Conservation (phyloP, 1,140 invertebrate species). For the Matsumurasca onukii region DNA sequence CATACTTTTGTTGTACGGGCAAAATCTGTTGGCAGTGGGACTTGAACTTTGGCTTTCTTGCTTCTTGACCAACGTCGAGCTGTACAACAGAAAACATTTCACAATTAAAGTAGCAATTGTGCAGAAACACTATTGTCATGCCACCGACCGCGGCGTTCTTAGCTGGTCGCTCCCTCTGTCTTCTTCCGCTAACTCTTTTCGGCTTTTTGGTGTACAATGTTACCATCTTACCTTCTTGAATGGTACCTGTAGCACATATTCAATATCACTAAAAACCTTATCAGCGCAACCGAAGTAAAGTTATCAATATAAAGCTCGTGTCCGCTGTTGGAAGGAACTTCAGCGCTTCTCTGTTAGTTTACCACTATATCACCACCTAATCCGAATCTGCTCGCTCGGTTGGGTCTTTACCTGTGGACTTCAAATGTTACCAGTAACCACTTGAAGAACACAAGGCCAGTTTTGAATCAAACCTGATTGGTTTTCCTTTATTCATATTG, state of each 20-base stretch:
- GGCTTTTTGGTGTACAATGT: slow-evolving; percentile 29
- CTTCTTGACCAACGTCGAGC: background rate
- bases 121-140: slow-evolving; percentile 21
- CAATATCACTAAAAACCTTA: slow-evolving; percentile 7
- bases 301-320: slow-evolving; percentile 39
- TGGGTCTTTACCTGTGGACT: slow-evolving; percentile 27
- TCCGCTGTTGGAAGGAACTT: slow-evolving; percentile 34
- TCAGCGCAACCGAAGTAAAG: slow-evolving; percentile 33
- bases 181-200: slow-evolving; percentile 20
- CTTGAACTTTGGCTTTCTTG: slow-evolving; percentile 12
- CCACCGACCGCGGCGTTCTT: slow-evolving; percentile 16
- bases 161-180: slow-evolving; percentile 20
- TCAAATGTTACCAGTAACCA: slow-evolving; percentile 42
- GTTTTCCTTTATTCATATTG: slow-evolving; percentile 37
- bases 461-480: slow-evolving; percentile 42
- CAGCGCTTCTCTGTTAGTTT: slow-evolving; percentile 31
- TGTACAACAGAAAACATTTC: background rate
- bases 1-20: slow-evolving; percentile 37
- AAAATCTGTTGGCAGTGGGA: slow-evolving; percentile 7
- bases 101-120: slow-evolving; percentile 23
- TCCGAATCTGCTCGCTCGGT: slow-evolving; percentile 32
- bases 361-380: slow-evolving; percentile 38
- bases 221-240: slow-evolving; percentile 35
- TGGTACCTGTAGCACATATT: slow-evolving; percentile 37
- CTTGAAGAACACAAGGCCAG: slow-evolving; percentile 40